Base-by-base conservation (phyloP, 2,113 vertebrate genomes). In the Oryzias woworae region DNA sequence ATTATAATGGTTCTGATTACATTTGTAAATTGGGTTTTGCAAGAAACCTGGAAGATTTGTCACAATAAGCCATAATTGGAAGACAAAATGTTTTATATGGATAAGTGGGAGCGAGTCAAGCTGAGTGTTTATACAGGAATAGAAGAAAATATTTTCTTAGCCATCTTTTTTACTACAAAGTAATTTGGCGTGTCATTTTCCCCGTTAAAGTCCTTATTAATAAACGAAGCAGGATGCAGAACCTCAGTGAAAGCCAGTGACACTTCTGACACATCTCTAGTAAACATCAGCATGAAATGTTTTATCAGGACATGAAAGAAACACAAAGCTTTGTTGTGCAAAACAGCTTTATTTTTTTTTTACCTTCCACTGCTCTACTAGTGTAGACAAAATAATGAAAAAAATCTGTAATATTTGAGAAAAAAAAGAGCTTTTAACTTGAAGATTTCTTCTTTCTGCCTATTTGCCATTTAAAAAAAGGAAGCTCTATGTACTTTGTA, bases 291-390 rank as follows among this genome's bases (percentile, higher is more conserved):
- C 18, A 28, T 36, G 48, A 28, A 18, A 6, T 53, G 18, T 62
- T 71, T 60, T 31, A 72, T 70, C 43, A 55, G 18, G n/a, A 75
- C 31, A 44, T 2, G 1, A n/a, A 53, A n/a, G 18, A 23, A 70
- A 62, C 74, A 52, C 47, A 54, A 74, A 65, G 52, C 65, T 80
- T 77, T 72, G 16, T 71, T 67, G 53, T 78, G 61, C 53, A 75
- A 72, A 58, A 73, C 77, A 84, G 64, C 71, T 87, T 87, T 89
- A 83, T 70, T 81, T 69, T 81, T 69, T 81, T 79, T 75, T 56
- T 74, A 78, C 68, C 46, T 63, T 77, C 48, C 59, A 77, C 62
- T 67, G 65, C 73, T 84, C 79, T 70, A 83, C 75, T 79, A 13
- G 56, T 75, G 51, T 74, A 42, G 61, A 73, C 69, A 45, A 69